phyloP scores from a whole-genome alignment of 1,140 invertebrate genomes.

The Meloidogyne hapla region DNA sequence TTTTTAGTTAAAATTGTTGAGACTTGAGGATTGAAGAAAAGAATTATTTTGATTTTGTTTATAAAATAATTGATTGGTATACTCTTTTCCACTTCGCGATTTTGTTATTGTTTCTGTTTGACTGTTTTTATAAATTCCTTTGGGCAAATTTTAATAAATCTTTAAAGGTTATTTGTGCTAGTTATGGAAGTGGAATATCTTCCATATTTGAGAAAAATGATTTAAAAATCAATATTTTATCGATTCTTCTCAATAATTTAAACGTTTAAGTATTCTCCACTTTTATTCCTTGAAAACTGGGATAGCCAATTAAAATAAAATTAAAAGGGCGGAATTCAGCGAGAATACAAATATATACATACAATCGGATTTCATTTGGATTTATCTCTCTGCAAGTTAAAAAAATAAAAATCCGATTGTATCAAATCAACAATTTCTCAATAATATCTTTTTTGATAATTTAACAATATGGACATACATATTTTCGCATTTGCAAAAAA shows the following conservation, averaged over 20 bases:
- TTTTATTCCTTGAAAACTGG: neutral
- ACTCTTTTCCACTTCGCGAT: neutral
- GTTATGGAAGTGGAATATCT: too few relatives aligned
- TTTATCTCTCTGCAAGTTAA: too few relatives aligned
- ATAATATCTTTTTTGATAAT: neutral
- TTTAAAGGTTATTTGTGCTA: too few relatives aligned
- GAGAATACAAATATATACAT: neutral
- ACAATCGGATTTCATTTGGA: neutral
- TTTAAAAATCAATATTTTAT: too few relatives aligned
- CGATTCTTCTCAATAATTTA: too few relatives aligned
- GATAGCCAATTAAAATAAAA: neutral
- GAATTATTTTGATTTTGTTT: too few relatives aligned
- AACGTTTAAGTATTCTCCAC: too few relatives aligned
- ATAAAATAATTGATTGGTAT: too few relatives aligned
- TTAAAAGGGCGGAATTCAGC: neutral
- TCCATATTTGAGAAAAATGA: too few relatives aligned
- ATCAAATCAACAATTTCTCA: neutral
- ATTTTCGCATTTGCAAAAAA: neutral
- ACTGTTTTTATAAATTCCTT: too few relatives aligned
- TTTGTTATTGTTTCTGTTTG: neutral
- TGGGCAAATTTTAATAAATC: neutral
- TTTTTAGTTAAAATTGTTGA: constrained; percentile 23
- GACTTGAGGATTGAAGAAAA: neutral
- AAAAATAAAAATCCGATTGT: too few relatives aligned
- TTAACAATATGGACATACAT: neutral